Evolutionary conservation across 1,140 invertebrate genomes (phyloP).

Genomic region (Caenorhabditis latens): DNA sequence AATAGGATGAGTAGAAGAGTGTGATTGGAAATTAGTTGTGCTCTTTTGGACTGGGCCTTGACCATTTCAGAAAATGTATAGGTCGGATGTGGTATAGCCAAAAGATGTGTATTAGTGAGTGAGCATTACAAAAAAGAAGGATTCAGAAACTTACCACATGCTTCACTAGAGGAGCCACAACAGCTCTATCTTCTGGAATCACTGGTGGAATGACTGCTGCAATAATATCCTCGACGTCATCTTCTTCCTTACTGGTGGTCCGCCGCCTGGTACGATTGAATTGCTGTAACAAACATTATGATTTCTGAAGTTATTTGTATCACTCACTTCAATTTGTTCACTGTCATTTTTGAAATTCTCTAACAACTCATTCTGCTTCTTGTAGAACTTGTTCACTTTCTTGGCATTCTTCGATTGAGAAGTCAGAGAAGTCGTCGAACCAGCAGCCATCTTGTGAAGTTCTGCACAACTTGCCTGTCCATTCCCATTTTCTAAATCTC

Average conservation of each 20-base stretch:
- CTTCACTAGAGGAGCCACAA: constrained; percentile 41
- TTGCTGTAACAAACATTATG: neutral
- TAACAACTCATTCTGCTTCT: constrained; percentile 66
- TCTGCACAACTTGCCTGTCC: constrained; percentile 30
- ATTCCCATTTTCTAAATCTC: constrained; percentile 23
- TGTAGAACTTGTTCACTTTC: constrained; percentile 65
- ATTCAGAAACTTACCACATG: constrained; percentile 34
- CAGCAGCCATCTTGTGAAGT: constrained; percentile 12
- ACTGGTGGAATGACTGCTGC: constrained; percentile 1
- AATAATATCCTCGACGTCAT: neutral
- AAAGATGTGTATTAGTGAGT: too few species aligned
- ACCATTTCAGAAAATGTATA: too few species aligned
- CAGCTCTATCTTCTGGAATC: constrained; percentile 13
- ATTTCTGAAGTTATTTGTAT: too few species aligned
- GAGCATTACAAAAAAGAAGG: too few species aligned
- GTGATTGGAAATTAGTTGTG: neutral
- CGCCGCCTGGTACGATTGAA: constrained; percentile 24
- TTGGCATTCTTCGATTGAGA: constrained; percentile 60
- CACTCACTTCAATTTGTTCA: constrained; percentile 66
- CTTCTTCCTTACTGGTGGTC: constrained; percentile 35
- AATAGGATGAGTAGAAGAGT: neutral
- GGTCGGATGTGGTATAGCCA: too few species aligned
- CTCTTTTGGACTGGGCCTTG: neutral
- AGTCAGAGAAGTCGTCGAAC: constrained; percentile 13
- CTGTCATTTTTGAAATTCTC: constrained; percentile 67